These are phyloP conservation scores for Apogon hyalosoma DNA, from an alignment of 2,797 vertebrate genomes.

Conservation along the genomic window DNA sequence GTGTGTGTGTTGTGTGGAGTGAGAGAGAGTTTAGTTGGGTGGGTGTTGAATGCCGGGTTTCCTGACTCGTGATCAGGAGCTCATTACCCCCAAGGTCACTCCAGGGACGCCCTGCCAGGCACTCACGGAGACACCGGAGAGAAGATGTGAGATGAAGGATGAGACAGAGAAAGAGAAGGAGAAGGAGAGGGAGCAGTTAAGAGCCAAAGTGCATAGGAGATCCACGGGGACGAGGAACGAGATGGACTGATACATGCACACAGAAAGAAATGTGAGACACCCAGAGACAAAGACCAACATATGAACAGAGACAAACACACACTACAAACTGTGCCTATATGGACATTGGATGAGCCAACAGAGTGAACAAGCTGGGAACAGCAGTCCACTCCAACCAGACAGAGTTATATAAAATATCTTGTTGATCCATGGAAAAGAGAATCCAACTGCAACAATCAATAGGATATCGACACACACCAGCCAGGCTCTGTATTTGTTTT, in stretches of 20 bases:
- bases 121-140: constrained; percentile 63
- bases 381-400: constrained; percentile 36
- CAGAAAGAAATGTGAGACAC: constrained; percentile 37
- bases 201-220: constrained; percentile 57
- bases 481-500: constrained; percentile 42
- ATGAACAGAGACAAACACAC: constrained; percentile 29
- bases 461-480: constrained; percentile 60
- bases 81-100: constrained; percentile 88
- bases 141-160: constrained; percentile 59
- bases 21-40: constrained; percentile 59
- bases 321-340: constrained; percentile 22
- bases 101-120: constrained; percentile 77
- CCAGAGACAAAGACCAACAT: constrained; percentile 47
- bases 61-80: constrained; percentile 84
- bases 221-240: constrained; percentile 47
- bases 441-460: constrained; percentile 56
- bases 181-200: constrained; percentile 42
- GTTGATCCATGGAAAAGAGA: constrained; percentile 71
- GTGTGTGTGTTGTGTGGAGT: constrained; percentile 52
- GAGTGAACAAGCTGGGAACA: constrained; percentile 20
- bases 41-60: constrained; percentile 79
- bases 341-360: constrained; percentile 25
- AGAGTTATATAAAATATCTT: constrained; percentile 69
- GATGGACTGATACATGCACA: constrained; percentile 19
- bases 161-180: constrained; percentile 35